phyloP scores from a whole-genome alignment of 1,140 invertebrate genomes.

The Venturia canescens region DNA sequence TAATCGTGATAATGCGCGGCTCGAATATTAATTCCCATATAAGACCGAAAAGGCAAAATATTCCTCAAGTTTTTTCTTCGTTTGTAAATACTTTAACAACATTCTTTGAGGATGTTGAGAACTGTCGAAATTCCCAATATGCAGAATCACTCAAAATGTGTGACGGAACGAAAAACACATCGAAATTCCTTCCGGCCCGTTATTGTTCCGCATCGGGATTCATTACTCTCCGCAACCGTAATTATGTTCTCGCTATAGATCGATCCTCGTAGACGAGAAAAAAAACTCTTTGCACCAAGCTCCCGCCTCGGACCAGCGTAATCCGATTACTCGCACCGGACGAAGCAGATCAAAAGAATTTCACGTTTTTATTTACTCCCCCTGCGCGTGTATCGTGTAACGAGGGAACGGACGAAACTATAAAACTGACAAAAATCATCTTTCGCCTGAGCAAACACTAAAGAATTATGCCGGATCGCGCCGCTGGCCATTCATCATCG shows the following conservation, averaged over 20 bases:
- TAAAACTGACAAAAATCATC: neutral
- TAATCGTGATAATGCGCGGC: slow-evolving; percentile 21
- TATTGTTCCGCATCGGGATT: neutral
- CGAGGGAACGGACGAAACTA: neutral
- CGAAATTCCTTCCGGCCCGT: too few species aligned
- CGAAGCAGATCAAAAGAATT: slow-evolving; percentile 21
- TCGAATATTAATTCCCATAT: slow-evolving; percentile 12
- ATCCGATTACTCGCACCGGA: slow-evolving; percentile 17
- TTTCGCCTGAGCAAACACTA: neutral
- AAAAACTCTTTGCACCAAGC: neutral
- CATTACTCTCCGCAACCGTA: neutral
- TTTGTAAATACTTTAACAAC: neutral
- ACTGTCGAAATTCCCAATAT: too few species aligned
- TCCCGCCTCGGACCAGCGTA: neutral
- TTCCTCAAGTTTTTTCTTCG: neutral
- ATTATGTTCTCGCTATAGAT: slow-evolving; percentile 3
- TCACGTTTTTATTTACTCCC: slow-evolving; percentile 15
- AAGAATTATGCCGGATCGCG: neutral
- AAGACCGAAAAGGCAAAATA: neutral
- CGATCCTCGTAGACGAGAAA: neutral
- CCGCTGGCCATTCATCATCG: neutral
- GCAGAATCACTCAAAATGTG: too few species aligned
- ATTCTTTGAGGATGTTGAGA: neutral
- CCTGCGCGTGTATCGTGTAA: slow-evolving; percentile 17
- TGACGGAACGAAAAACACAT: too few species aligned